These are phyloP conservation scores for Drosophila hydei DNA, from an alignment of 1,140 invertebrate species.

Conservation along the genomic window DNA sequence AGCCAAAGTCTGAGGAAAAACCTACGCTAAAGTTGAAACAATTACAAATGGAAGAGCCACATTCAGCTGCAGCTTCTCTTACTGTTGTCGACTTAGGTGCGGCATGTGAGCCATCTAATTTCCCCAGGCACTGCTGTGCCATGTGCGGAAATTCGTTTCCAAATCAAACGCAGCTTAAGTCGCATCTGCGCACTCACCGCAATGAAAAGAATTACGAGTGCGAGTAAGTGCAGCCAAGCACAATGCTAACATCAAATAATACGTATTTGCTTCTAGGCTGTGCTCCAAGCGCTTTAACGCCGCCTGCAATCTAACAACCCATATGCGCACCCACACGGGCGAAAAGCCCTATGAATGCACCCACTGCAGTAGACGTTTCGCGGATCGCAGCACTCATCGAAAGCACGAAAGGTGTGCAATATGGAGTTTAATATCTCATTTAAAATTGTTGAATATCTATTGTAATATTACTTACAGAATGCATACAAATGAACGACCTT, in stretches of 20 bases:
- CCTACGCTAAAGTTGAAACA: conserved; percentile 2
- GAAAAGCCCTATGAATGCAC: conserved; percentile 72
- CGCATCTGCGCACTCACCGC: conserved; percentile 49
- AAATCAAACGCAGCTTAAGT: conserved; percentile 35
- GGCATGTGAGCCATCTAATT: conserved; percentile 28
- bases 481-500: conserved; percentile 86
- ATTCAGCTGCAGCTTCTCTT: not conserved
- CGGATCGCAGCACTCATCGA: conserved; percentile 69
- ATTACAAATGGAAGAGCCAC: not conserved
- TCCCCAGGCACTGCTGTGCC: conserved; percentile 37
- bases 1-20: not conserved
- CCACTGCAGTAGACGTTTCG: conserved; percentile 65
- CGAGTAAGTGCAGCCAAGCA: conserved; percentile 55
- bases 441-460: not conserved
- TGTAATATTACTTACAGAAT: conserved; percentile 71
- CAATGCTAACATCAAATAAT: not conserved
- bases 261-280: conserved; percentile 42
- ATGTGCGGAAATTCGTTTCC: conserved; percentile 57
- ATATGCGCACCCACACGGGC: conserved; percentile 77
- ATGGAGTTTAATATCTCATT: not conserved
- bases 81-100: conserved; percentile 35
- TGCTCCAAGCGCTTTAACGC: conserved; percentile 65
- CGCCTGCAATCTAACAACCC: conserved; percentile 66
- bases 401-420: conserved; percentile 76
- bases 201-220: conserved; percentile 60